Percentiles rank a stretch among this genome's conserved stretches.
Conservation (phyloP, 1,140 invertebrate genomes). For the Meloidogyne floridensis region DNA sequence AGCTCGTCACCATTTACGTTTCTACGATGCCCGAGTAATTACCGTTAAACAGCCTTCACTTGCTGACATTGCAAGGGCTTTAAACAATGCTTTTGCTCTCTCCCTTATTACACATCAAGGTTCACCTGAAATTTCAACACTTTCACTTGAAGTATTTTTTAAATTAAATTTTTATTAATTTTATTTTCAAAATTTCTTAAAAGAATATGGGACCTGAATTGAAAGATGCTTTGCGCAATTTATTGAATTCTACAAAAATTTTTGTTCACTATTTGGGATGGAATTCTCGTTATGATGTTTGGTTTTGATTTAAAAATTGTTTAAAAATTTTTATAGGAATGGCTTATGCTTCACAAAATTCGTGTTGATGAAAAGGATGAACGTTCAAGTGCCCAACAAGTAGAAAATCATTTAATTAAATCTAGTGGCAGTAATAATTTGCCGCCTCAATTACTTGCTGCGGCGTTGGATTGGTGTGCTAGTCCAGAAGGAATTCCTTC, state of each 20-base stretch:
- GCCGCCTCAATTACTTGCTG: constrained; percentile 34
- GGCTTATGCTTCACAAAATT: constrained; percentile 47
- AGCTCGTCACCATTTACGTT: constrained; percentile 42
- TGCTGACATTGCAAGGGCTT: constrained; percentile 32
- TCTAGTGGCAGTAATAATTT: not conserved
- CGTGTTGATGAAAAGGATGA: constrained; percentile 45
- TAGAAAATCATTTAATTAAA: constrained; percentile 31
- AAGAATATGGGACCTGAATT: constrained; percentile 39
- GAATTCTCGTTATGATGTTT: constrained; percentile 41
- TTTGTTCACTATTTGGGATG: constrained; percentile 44
- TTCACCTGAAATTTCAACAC: constrained; percentile 14
- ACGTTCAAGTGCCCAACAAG: constrained; percentile 25
- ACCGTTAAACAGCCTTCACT: constrained; percentile 41
- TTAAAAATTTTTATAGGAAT: constrained; percentile 23
- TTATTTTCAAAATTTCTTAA: no score
- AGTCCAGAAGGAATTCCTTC: constrained; percentile 38
- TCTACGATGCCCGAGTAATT: constrained; percentile 42
- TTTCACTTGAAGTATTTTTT: constrained; percentile 19
- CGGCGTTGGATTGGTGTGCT: constrained; percentile 39
- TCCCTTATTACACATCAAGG: constrained; percentile 30
- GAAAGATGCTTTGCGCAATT: constrained; percentile 35
- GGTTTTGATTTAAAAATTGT: not conserved
- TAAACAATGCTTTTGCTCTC: constrained; percentile 41
- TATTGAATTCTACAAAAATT: constrained; percentile 41
- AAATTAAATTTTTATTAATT: not conserved